Base-by-base conservation (phyloP, 2,888 invertebrate genomes). In the Eupeodes latifasciatus region DNA sequence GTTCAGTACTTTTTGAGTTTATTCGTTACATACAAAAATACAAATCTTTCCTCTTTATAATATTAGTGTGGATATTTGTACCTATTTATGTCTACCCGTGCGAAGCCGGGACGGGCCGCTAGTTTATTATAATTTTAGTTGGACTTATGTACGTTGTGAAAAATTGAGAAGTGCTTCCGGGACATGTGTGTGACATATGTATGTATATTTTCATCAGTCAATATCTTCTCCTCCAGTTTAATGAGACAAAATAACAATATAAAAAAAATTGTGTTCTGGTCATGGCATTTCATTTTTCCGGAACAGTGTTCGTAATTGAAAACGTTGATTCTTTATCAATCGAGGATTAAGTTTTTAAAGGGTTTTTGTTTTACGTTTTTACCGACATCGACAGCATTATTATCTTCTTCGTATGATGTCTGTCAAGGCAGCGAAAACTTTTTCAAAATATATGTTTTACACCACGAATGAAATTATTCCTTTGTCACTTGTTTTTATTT, bases 141-240 rank as follows among this genome's bases (percentile, higher is more conserved):
- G 9, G 47, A 11, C 9, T 11, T 47, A 11, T 4, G 47, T 11
- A 11, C 12, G 47, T 11, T 47, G 47, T 19, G 19, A 27, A 55
- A 7, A 57, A 10, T 5, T 57, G 5, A 34, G 27, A 59, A 6
- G 14, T 59, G 5, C 6, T 59, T 57, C 57, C 27, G 2, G 27
- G 27, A 19, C 12, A 57, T 4, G 47, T 44, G 44, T 44, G 12
- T 12, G 27, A 47, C 11, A 11, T 19, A 19, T 0, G 3, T 12
- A 27, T 57, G 57, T n/a, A 10, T 57, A 12, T 64, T 64, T 47
- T 47, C 36, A n/a, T 19, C 47, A 47, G 61, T 64, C 44, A 72
- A 64, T 72, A 72, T 57, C n/a, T 36, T 16, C 34, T 34, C 53
- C 49, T 64, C 19, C 55, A 49, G 27, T 80, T 72, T 62, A 72